Base-by-base conservation (phyloP, 2,888 invertebrate genomes). In the Automeris io region DNA sequence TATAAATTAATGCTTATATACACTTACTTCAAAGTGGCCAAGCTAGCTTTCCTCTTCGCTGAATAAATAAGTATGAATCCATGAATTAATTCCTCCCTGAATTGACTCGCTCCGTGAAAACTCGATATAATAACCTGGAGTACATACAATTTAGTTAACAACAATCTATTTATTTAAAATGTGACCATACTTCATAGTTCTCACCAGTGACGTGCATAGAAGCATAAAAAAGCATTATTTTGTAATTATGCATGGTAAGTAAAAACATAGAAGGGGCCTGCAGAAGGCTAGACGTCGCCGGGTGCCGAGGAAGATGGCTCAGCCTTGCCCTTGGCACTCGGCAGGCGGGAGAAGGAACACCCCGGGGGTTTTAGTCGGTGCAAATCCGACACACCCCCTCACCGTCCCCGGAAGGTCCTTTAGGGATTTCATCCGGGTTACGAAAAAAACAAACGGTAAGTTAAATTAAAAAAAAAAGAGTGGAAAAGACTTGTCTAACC, bases 51-150 rank as follows among this genome's bases (percentile, higher is more conserved):
- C 68, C 98, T 90, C 77, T 97, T 96, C 5, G 97, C 94, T 0
- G 97, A 98, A 76, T 96, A 98, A 43, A 97, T 95, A 47, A 98
- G 90, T 60, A 98, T 95, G 69, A 96, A 97, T 18, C 98, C 98
- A 68, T 98, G 98, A 47, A 96, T 95, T 37, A 97, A 86, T 70
- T 96, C 95, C 73, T 97, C 95, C 53, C 96, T 90, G 73, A 95
- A 96, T 59, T 95, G 94, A 78, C 94, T 94, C 24, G 96, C 96
- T 38, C 96, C 96, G 70, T 98, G 98, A 82, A 96, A 98, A 59
- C 97, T 97, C 13, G 96, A 95, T 54, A 97, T 92, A 51, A 95
- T 95, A n/a, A 96, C 90, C 87, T 87, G 54, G 0, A 61, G 61
- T 2, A 21, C 34, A 31, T 23, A 24, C 18, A 16, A 8, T 7